Evolutionary conservation across 2,113 vertebrate species (phyloP), one percentile per base, ranked within the genome.

Genomic region (Thymallus thymallus): DNA sequence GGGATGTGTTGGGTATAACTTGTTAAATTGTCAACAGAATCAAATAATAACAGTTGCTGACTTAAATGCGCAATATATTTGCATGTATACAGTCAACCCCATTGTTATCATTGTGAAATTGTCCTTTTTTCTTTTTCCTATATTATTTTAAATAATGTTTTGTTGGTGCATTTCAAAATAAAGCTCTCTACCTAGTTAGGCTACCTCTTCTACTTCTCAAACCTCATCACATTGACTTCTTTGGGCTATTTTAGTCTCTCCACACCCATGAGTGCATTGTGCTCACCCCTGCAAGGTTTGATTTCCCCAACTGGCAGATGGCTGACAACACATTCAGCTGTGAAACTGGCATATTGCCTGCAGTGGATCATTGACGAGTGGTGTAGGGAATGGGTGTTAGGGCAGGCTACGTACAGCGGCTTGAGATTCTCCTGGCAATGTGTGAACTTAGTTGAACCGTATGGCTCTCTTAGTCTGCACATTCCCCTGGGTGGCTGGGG

Each of bases 241-340:
- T 45, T 69, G 78, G 83, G 83, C 91, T 93, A 91, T 92, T 91
- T 93, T 87, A 82, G 71, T 72, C 65, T 24, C 63, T 74, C 74
- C 78, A 80, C 87, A 87, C 84, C 85, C 83, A 71, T 75, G 71
- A 72, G 79, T 86, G 84, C 86, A 88, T 90, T 90, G 82, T 91
- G 80, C 76, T 74, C 74, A 78, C 75, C 84, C 82, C 76, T 77
- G 85, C 78, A 86, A 87, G 81, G 80, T 74, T 81, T 77, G 67
- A 79, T 80, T 66, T 45, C 48, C 65, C 76, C 76, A 80, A 79
- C 83, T 83, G 85, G 85, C 84, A 77, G 74, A 80, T 81, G 83
- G 80, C 84, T 86, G 80, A 82, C 86, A 86, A 7, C 80, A 76
- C 68, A 83, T 80, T 87, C 80, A 77, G 86, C 85, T 85, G 76